Percentiles rank a stretch among this genome's conserved stretches.
Evolutionary conservation across 2,888 invertebrate genomes (phyloP).

Genomic region (Scaptodrosophila latifasciaeformis): DNA sequence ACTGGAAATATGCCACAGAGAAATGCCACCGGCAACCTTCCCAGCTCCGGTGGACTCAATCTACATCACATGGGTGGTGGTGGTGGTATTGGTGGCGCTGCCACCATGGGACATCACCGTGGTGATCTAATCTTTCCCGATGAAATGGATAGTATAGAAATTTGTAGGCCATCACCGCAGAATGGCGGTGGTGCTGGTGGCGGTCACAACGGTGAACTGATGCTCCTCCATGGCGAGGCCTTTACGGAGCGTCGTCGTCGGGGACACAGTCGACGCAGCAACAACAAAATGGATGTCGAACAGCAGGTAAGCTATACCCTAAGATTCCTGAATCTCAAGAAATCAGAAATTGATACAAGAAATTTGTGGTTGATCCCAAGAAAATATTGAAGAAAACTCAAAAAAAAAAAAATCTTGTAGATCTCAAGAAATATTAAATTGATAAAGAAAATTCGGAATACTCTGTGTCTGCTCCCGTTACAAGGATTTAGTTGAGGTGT

Average conservation of each 20-base stretch:
- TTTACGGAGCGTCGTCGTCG: slow-evolving; percentile 72
- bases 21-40: no score
- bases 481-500: no score
- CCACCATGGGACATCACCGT: slow-evolving; percentile 65
- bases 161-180: slow-evolving; percentile 71
- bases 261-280: slow-evolving; percentile 72
- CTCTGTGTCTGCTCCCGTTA: no score
- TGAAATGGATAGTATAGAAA: slow-evolving; percentile 74
- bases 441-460: no score
- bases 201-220: slow-evolving; percentile 50
- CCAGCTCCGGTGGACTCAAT: neutral
- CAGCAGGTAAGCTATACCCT: slow-evolving; percentile 72
- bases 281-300: slow-evolving; percentile 73
- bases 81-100: slow-evolving; percentile 46
- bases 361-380: no score
- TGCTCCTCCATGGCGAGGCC: slow-evolving; percentile 62
- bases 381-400: no score
- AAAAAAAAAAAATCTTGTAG: no score
- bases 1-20: slow-evolving; percentile 28
- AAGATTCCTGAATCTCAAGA: no score
- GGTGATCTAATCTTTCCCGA: slow-evolving; percentile 73
- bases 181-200: slow-evolving; percentile 35
- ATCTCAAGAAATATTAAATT: no score
- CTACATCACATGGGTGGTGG: slow-evolving; percentile 40
- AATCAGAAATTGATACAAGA: no score